Evolutionary conservation across 2,113 vertebrate genomes (phyloP), one percentile per base, ranked within the genome.

Genomic region (Papio anubis): DNA sequence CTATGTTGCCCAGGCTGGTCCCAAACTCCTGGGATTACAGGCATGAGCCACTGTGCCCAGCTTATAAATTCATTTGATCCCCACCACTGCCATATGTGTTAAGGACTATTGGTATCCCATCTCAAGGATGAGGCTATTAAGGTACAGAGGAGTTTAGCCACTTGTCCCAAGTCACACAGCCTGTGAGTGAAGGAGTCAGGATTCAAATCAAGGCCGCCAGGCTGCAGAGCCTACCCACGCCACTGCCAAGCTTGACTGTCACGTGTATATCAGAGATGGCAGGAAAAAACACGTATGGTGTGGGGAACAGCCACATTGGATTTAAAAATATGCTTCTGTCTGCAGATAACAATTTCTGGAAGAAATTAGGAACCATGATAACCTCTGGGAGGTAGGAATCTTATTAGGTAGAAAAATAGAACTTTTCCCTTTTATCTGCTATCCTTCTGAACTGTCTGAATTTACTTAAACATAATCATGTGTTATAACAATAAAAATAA

Each of bases 321-420:
- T 45, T 81, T 23, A 78, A 86, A 83, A 52, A 40, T 16, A 23
- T 0, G 20, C 85, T 93, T 72, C 85, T 45, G 43, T 38, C 61
- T 20, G 52, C 27, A 87, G 84, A 66, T 86, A 87, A 85, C 35
- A 23, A 73, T 55, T 89, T 70, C 61, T 90, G 75, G 55, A 75
- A 75, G 66, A 85, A 87, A n/a, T 64, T 7, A 73, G 3, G 66
- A 75, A n/a, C 43, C 48, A 21, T 30, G 25, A 79, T 66, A 20
- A 61, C 64, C 35, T 45, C 30, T 66, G 59, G 79, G 83, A 83
- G 64, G 59, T 0, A 25, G 59, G 20, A 82, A 27, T 70, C 84
- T 18, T 55, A 80, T 3, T 12, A 55, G 35, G 68, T 82, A 12
- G 75, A 40, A 89, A 96, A 64, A 88, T 11, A 11, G 43, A 64